Conservation (phyloP, 2,113 vertebrate species). For the Galemys pyrenaicus region DNA sequence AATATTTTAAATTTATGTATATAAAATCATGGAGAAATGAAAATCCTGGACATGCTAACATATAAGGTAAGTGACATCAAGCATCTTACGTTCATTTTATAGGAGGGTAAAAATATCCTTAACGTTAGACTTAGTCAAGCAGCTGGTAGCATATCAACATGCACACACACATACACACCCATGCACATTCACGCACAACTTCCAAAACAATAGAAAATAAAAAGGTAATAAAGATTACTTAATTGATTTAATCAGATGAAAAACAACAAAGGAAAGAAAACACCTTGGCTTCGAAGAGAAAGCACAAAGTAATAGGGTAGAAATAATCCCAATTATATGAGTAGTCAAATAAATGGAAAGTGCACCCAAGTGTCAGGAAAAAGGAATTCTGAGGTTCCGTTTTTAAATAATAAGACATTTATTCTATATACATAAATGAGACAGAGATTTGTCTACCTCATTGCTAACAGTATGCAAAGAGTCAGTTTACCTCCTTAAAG, state of each 20-base stretch:
- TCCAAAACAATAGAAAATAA: not conserved
- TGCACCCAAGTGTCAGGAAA: not conserved
- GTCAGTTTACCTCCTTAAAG: not conserved
- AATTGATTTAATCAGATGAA: not conserved
- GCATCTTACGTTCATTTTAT: not conserved
- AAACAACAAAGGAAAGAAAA: not conserved
- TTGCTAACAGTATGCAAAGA: conserved; percentile 8
- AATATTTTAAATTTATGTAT: not conserved
- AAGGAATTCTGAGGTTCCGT: not conserved
- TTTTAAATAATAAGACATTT: not conserved
- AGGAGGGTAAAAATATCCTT: not conserved
- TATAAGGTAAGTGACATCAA: not conserved
- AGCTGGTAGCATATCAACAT: not conserved
- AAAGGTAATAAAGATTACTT: not conserved
- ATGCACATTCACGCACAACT: not conserved
- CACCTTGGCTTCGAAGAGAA: not conserved
- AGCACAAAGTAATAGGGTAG: not conserved
- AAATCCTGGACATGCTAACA: not conserved
- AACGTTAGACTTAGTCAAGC: not conserved
- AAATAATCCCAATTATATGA: not conserved
- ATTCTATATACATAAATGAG: not conserved
- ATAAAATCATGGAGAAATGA: not conserved
- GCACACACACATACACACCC: not conserved
- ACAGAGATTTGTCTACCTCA: not conserved
- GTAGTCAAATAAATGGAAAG: not conserved